These are phyloP conservation scores for Slavum lentiscoides DNA, from an alignment of 2,888 invertebrate species.

Conservation along the genomic window DNA sequence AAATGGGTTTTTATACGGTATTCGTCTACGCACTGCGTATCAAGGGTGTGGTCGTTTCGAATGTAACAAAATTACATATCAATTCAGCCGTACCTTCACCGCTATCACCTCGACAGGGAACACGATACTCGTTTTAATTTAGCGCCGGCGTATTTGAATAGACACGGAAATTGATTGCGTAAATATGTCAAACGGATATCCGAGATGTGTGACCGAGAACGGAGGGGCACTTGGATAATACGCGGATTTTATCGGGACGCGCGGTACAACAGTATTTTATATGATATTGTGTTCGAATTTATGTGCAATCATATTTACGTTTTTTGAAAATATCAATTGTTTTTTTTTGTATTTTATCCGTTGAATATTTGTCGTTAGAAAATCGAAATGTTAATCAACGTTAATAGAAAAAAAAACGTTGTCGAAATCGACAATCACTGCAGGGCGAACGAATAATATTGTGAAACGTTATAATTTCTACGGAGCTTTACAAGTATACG, in stretches of 20 bases:
- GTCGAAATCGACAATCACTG: too few relatives aligned
- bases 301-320: too few relatives aligned
- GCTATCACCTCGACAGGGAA: constrained; percentile 6
- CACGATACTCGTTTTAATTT: constrained; percentile 53
- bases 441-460: too few relatives aligned
- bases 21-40: neutral
- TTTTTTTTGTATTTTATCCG: too few relatives aligned
- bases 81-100: neutral
- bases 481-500: too few relatives aligned
- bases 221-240: neutral
- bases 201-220: neutral
- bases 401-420: too few relatives aligned
- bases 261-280: neutral
- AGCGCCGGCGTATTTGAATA: constrained; percentile 39
- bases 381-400: too few relatives aligned
- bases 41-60: constrained; percentile 28
- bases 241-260: neutral
- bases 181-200: constrained; percentile 33
- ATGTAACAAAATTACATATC: constrained; percentile 34
- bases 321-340: too few relatives aligned
- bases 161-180: constrained; percentile 31
- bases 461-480: too few relatives aligned
- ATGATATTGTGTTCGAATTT: too few relatives aligned
- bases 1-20: neutral
- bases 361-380: too few relatives aligned